A percentile compares a stretch with the other conserved stretches of the same genome.
These are phyloP conservation scores for Amazona guildingii DNA, from an alignment of 2,113 vertebrate species.

Conservation along the genomic window DNA sequence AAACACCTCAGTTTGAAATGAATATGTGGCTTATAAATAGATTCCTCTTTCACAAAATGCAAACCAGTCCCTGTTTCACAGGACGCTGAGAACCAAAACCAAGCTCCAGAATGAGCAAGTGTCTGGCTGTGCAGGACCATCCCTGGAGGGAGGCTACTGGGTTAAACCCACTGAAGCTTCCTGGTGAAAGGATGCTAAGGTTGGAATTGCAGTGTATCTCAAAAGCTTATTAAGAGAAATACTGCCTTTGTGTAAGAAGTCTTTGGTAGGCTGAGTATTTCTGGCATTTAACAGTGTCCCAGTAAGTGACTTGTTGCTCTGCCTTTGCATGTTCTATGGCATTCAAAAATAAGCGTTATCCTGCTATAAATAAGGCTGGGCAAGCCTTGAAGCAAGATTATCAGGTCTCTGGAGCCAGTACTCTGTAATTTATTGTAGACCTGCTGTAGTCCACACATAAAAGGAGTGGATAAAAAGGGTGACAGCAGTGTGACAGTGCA, in stretches of 20 bases:
- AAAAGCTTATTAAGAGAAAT: not conserved
- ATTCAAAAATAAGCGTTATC: not conserved
- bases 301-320: not conserved
- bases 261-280: not conserved
- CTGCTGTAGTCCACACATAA: not conserved
- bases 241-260: not conserved
- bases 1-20: not conserved
- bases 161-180: not conserved
- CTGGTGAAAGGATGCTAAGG: not conserved
- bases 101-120: not conserved
- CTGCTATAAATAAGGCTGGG: not conserved
- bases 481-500: not conserved
- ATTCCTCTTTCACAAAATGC: constrained; percentile 29
- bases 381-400: not conserved
- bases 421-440: not conserved
- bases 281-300: not conserved
- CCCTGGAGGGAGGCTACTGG: not conserved
- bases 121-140: not conserved
- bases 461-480: not conserved
- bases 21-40: not conserved
- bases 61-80: not conserved
- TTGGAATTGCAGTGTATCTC: not conserved
- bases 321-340: not conserved
- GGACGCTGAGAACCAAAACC: not conserved
- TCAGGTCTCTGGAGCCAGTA: not conserved